Evolutionary conservation across 2,888 invertebrate species (phyloP).

Genomic region (Drosophila acutilabella): DNA sequence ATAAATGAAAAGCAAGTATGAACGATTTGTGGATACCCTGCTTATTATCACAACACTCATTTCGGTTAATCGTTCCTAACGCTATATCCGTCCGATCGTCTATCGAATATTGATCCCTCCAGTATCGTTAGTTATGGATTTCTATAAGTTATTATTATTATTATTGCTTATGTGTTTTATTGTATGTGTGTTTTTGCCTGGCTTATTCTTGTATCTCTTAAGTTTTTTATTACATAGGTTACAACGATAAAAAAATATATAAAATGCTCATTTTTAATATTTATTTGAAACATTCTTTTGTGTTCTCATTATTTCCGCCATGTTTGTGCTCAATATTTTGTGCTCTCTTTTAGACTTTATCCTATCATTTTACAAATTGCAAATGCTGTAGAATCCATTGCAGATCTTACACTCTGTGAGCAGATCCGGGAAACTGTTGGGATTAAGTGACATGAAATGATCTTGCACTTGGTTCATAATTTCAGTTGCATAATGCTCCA

Average conservation of each 20-base stretch:
- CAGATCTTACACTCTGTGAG: conserved; percentile 54
- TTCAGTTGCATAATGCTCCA: conserved; percentile 13
- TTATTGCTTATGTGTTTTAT: conserved; percentile 25
- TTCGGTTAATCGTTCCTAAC: conserved; percentile 27
- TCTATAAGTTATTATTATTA: conserved; percentile 4
- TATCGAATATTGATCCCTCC: conserved; percentile 1
- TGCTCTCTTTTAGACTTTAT: background rate
- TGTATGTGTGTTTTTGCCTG: conserved; percentile 36
- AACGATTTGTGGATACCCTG: conserved; percentile 22
- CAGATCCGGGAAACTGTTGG: conserved; percentile 36
- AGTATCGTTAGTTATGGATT: conserved; percentile 8
- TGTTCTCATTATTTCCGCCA: conserved; percentile 13
- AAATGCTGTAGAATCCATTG: conserved; percentile 55
- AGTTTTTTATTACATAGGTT: conserved; percentile 63
- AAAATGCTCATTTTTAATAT: conserved; percentile 51
- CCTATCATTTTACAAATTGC: conserved; percentile 46
- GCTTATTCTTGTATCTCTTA: conserved; percentile 50
- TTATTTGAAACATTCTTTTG: conserved; percentile 48
- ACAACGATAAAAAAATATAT: conserved; percentile 42
- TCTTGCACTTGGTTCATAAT: conserved; percentile 47
- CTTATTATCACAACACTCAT: conserved; percentile 5
- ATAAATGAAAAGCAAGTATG: conserved; percentile 64
- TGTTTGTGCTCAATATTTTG: conserved; percentile 23
- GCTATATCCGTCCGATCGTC: background rate
- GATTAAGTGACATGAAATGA: conserved; percentile 61